Evolutionary conservation across 1,140 invertebrate genomes (phyloP), one percentile per base, ranked within the genome.

Genomic region (Sinella curviseta): DNA sequence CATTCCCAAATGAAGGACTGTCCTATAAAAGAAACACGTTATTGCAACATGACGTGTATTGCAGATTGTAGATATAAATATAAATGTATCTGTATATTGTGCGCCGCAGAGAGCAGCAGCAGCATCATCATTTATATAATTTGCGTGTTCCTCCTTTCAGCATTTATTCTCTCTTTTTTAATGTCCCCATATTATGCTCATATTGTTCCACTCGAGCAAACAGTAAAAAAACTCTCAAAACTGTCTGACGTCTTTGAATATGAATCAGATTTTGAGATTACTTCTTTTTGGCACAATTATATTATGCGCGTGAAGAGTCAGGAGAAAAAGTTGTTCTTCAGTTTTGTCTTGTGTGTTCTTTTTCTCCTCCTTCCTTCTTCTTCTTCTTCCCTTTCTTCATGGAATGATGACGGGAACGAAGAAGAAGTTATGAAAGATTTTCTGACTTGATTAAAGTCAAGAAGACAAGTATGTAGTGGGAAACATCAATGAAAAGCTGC

Each of bases 261-360:
- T 70, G 65, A 70, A 70, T 70, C 65, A 70, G 65, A 70, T 70
- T 33, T 70, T 33, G 26, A 70, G 65, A 70, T 70, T 70, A 70
- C 65, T 70, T 70, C 65, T 70, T n/a, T n/a, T 70, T 70, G 65
- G 8, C 65, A 70, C 65, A 70, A 70, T 70, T 70, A 70, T 70
- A 70, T 70, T 70, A 70, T 70, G 31, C 65, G 65, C 65, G 65
- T 70, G 65, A 70, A 70, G 26, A 70, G 65, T 70, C 65, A 70
- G 65, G 24, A 33, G 65, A 70, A 70, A 70, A 70, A 70, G 65
- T 70, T 70, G 65, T 70, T 70, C 8, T n/a, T n/a, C n/a, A n/a
- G 8, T 24, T 70, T 70, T 70, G 65, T 70, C 65, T 70, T 70
- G 3, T 65, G 39, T n/a, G n/a, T n/a, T n/a, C 65, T 70, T n/a